Evolutionary conservation across 2,888 invertebrate species (phyloP).

Genomic region (Scaptomyza reducta): DNA sequence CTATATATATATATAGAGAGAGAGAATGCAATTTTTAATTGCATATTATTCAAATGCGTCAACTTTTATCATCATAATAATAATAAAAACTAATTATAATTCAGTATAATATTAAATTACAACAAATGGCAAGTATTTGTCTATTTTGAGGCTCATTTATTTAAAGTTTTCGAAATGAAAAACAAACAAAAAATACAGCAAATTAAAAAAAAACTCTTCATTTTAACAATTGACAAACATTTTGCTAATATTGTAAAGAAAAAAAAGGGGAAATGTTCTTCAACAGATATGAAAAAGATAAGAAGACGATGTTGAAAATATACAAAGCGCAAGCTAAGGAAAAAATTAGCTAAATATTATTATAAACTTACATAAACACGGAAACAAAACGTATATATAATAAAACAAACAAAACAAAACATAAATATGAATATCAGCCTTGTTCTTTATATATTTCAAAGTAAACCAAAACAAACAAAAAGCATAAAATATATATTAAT

Average conservation of each 20-base stretch:
- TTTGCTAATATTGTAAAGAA: constrained; percentile 72
- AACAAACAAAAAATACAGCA: constrained; percentile 10
- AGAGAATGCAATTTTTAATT: constrained; percentile 57
- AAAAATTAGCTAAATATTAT: constrained; percentile 73
- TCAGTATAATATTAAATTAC: constrained; percentile 46
- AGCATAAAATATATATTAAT: constrained; percentile 71
- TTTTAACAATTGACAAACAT: constrained; percentile 61
- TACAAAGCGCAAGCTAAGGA: constrained; percentile 59
- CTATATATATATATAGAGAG: neutral
- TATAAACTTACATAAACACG: constrained; percentile 67
- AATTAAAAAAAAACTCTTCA: constrained; percentile 47
- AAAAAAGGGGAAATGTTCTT: constrained; percentile 28
- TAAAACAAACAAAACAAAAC: constrained; percentile 28
- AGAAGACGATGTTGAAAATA: constrained; percentile 51
- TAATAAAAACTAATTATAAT: constrained; percentile 38
- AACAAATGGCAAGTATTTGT: constrained; percentile 63
- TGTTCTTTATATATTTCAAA: constrained; percentile 81
- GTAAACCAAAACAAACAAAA: constrained; percentile 53
- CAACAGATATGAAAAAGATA: constrained; percentile 18
- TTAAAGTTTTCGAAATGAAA: constrained; percentile 51
- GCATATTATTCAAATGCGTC: constrained; percentile 45
- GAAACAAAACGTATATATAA: constrained; percentile 37
- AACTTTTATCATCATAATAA: constrained; percentile 61
- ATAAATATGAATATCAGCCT: constrained; percentile 78
- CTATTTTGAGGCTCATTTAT: constrained; percentile 77